These are phyloP conservation scores for Brachylomia viminalis DNA, from an alignment of 2,888 invertebrate species.

Conservation along the genomic window DNA sequence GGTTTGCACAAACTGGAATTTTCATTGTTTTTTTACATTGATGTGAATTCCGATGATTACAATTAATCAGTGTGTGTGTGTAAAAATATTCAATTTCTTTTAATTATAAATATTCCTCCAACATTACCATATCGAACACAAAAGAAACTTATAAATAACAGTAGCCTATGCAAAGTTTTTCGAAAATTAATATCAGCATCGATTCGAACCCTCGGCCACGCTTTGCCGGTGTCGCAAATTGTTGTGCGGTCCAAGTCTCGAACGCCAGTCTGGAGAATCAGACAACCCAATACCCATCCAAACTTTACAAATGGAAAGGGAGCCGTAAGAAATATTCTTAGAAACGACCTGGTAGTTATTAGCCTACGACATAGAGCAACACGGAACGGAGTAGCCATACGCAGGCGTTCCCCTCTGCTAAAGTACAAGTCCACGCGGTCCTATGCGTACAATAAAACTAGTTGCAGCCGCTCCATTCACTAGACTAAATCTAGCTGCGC, in stretches of 20 bases:
- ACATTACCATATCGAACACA: conserved; percentile 25
- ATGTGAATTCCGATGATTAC: not conserved
- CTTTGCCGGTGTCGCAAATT: conserved; percentile 61
- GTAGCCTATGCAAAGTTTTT: conserved; percentile 69
- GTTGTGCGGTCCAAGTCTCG: conserved; percentile 39
- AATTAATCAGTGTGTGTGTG: not conserved
- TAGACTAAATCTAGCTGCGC: no score
- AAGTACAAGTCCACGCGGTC: no score
- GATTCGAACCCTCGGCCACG: conserved; percentile 67
- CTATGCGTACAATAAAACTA: no score
- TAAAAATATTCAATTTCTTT: not conserved
- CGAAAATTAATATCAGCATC: conserved; percentile 74
- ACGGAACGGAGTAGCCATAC: no score
- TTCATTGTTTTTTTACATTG: not conserved
- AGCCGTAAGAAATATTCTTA: not conserved
- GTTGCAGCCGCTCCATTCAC: no score
- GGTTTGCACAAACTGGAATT: not conserved
- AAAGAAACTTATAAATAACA: conserved; percentile 59
- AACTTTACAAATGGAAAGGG: no score
- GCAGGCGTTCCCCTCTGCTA: no score
- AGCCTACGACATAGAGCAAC: no score
- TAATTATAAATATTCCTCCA: not conserved
- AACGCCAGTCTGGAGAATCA: not conserved
- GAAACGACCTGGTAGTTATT: not conserved
- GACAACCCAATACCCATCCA: not conserved